Percentiles rank a stretch among this genome's conserved stretches.
phyloP scores from a whole-genome alignment of 2,113 vertebrate genomes.

The Lophotis ruficrista region DNA sequence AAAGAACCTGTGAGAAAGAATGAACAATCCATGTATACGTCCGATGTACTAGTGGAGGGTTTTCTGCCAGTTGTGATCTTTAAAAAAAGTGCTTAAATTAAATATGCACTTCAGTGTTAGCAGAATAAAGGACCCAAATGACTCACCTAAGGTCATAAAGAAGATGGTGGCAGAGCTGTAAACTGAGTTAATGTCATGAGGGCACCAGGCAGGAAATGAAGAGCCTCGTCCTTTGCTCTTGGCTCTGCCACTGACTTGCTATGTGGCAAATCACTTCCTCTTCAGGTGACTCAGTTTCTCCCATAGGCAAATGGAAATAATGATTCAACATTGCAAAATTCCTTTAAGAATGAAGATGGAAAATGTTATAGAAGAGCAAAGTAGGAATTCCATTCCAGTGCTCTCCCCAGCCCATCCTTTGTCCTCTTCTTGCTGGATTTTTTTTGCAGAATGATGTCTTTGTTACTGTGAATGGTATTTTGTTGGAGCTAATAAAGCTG shows the following conservation, averaged over 20 bases:
- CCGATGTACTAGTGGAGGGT: background rate
- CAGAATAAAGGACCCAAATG: background rate
- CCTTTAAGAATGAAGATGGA: background rate
- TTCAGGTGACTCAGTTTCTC: slow-evolving; percentile 55
- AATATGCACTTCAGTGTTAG: background rate
- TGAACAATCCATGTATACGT: background rate
- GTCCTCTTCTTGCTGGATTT: background rate
- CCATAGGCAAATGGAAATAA: background rate
- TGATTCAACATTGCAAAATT: slow-evolving; percentile 3
- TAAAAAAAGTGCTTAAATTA: background rate
- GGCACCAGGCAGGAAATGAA: background rate
- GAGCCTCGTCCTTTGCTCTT: slow-evolving; percentile 4
- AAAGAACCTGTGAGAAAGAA: background rate
- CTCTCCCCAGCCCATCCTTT: background rate
- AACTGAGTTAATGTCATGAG: background rate
- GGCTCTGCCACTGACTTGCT: background rate
- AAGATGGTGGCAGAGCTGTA: background rate
- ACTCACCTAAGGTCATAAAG: background rate
- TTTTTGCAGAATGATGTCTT: background rate
- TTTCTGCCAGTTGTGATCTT: background rate
- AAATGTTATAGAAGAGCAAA: background rate
- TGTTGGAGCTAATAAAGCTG: background rate
- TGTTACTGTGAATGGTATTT: background rate
- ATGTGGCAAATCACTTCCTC: slow-evolving; percentile 29
- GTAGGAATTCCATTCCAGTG: background rate